Base-by-base conservation (phyloP, 2,113 vertebrate species). In the Heterotis niloticus region DNA sequence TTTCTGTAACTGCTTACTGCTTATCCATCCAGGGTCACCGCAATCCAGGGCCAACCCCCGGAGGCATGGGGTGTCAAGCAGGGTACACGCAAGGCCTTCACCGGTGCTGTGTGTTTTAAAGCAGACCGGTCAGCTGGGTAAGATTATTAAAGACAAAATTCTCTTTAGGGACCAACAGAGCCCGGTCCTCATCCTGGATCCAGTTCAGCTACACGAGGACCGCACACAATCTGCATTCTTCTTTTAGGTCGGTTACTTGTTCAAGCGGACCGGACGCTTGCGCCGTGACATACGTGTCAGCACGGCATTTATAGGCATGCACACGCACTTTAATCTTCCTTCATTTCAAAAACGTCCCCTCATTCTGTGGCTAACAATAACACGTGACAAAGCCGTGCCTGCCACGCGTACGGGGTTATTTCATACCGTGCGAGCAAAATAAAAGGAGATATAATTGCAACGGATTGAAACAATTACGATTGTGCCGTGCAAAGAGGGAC, bases 251-350 rank as follows among this genome's bases (percentile, higher is more conserved):
- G 3, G 34, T 44, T 57, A 20, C 24, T 74, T 73, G 71, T 73
- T 54, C 57, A 74, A 72, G n/a, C 54, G 28, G 34, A 54, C 69
- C 54, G 69, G 54, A 54, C 1, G 26, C n/a, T 16, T 28, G 54
- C 14, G 71, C 71, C 26, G 52, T 74, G 71, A 74, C 57, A 26
- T 17, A 74, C 17, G 57, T n/a, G 57, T 56, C 1, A 74, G 57
- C 17, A 51, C 54, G 57, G 17, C 54, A n/a, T 51, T 34, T 13
- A 34, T 1, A 23, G 69, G 23, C n/a, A 20, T 52, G 69, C n/a
- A 51, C 23, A 5, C 14, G 69, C 69, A 11, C 51, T 72, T 52
- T 52, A 74, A 57, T 59, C 71, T 74, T 74, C 56, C 23, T 44
- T 7, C 34, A 44, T 44, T 44, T 44, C 34, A 44, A 44, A 44